Evolutionary conservation across 2,797 vertebrate genomes (phyloP).

Genomic region (Myoxocephalus aenaeus): DNA sequence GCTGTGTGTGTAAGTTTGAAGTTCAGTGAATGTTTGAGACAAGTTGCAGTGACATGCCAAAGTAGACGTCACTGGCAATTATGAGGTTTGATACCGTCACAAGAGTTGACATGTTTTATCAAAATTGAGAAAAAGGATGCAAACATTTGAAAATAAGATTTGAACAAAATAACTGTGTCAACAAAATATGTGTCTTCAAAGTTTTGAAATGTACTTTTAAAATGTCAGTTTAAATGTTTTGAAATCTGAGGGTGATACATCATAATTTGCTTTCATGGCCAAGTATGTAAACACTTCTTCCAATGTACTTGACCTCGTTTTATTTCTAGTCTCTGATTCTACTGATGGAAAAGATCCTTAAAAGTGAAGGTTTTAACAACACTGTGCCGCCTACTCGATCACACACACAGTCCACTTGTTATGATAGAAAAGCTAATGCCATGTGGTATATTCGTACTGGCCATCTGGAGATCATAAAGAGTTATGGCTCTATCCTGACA

Average conservation of each 20-base stretch:
- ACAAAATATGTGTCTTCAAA: neutral
- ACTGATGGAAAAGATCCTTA: conserved; percentile 4
- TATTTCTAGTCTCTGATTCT: neutral
- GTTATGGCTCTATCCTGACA: conserved; percentile 19
- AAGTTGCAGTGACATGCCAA: no score
- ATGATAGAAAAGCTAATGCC: conserved; percentile 22
- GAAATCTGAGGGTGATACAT: neutral
- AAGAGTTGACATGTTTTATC: neutral
- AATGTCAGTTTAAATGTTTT: conserved; percentile 1
- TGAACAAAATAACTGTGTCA: neutral
- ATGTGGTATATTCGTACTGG: conserved; percentile 37
- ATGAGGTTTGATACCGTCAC: neutral
- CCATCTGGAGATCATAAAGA: conserved; percentile 57
- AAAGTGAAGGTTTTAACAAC: conserved; percentile 21
- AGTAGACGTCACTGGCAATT: neutral
- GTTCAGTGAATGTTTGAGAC: conserved; percentile 15
- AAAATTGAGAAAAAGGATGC: neutral
- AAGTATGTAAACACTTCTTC: neutral
- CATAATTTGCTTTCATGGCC: neutral
- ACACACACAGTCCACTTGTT: conserved; percentile 29
- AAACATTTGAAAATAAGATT: neutral
- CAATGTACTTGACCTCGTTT: neutral
- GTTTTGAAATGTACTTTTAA: neutral
- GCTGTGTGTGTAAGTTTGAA: conserved; percentile 6
- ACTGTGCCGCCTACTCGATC: conserved; percentile 13